A percentile compares a stretch with the other conserved stretches of the same genome.
Conservation (phyloP, 2,113 vertebrate genomes). For the Procavia capensis region DNA sequence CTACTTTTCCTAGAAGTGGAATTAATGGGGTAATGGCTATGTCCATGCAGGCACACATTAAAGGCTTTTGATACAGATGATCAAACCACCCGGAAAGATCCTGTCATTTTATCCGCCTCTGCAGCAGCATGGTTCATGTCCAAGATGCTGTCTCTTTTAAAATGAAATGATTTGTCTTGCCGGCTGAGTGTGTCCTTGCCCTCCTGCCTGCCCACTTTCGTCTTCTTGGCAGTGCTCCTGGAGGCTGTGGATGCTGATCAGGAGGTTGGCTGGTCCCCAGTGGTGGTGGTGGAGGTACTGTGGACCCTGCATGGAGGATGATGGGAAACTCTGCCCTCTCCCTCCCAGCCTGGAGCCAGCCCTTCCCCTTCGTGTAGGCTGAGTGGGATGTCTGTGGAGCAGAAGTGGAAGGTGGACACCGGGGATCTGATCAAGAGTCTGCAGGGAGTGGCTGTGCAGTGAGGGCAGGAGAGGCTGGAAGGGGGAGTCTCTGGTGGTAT, state of each 20-base stretch:
- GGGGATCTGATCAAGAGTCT: too few species aligned
- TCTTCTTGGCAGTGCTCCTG: not conserved
- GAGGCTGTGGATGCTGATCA: not conserved
- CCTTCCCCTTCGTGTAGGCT: too few species aligned
- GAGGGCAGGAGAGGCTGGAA: not conserved
- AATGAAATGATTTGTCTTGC: not conserved
- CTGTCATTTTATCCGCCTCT: not conserved
- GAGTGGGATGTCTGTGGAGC: not conserved
- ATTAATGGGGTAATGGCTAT: not conserved
- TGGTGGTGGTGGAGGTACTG: fast-evolving
- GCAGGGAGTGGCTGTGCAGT: fast-evolving
- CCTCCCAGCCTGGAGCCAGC: too few species aligned
- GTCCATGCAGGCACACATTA: not conserved
- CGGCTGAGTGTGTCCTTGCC: not conserved
- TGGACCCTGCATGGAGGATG: fast-evolving
- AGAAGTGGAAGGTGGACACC: not conserved
- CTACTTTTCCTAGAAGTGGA: not conserved
- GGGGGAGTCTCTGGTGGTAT: too few species aligned
- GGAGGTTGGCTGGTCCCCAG: not conserved
- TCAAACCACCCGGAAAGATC: not conserved
- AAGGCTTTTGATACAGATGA: not conserved
- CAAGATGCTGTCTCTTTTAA: not conserved
- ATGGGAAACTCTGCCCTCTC: not conserved
- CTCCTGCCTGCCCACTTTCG: fast-evolving
- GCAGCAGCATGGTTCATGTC: not conserved